These are phyloP conservation scores for Ephialtes manifestator DNA, from an alignment of 2,888 invertebrate species.

Conservation along the genomic window DNA sequence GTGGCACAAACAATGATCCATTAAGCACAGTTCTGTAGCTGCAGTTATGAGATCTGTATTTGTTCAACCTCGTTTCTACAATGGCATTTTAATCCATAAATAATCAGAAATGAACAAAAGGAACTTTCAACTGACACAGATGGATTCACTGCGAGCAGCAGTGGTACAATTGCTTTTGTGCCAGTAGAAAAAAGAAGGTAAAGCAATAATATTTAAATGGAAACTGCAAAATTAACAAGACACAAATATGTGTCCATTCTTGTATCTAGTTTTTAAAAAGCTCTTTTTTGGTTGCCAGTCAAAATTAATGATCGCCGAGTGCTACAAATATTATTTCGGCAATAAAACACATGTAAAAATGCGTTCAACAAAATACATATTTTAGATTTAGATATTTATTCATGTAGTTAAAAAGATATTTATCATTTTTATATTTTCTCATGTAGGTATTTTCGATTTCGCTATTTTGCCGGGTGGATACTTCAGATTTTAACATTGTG, in stretches of 20 bases:
- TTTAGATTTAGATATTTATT: too few relatives aligned
- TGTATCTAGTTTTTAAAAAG: conserved; percentile 38
- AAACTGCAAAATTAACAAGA: not conserved
- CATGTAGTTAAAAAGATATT: too few relatives aligned
- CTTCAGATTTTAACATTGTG: too few relatives aligned
- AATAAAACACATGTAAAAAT: conserved; percentile 17
- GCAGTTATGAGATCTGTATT: not conserved
- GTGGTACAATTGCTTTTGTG: conserved; percentile 22
- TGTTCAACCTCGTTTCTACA: not conserved
- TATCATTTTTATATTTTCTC: too few relatives aligned
- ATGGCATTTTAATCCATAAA: not conserved
- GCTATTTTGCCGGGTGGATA: too few relatives aligned
- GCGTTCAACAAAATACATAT: not conserved
- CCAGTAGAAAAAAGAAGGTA: not conserved
- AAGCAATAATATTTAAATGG: conserved; percentile 40
- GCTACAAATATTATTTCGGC: conserved; percentile 8
- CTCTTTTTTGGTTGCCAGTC: conserved; percentile 33
- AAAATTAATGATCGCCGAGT: conserved; percentile 55
- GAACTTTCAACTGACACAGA: not conserved
- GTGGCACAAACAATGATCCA: too few relatives aligned
- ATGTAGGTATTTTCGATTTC: too few relatives aligned
- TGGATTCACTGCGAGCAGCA: not conserved
- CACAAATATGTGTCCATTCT: not conserved
- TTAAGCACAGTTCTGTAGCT: too few relatives aligned
- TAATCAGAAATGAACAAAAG: not conserved